Conservation (phyloP, 1,140 invertebrate species). For the Zaprionus ghesquierei region DNA sequence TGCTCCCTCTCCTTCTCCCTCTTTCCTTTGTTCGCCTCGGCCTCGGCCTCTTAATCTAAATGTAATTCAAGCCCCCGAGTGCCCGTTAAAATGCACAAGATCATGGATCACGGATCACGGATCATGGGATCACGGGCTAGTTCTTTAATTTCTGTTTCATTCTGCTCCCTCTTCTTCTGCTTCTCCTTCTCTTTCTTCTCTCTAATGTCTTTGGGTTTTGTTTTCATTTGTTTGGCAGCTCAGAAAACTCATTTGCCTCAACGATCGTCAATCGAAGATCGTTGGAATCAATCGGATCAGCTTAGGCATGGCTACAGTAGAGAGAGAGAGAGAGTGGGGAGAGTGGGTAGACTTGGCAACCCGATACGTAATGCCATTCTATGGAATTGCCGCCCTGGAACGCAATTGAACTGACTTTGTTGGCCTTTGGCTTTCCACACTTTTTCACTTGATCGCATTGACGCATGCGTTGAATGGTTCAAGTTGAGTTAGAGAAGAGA, state of each 20-base stretch:
- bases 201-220: slow-evolving; percentile 15
- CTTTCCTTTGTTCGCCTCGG: slow-evolving; percentile 33
- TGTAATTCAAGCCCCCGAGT: slow-evolving; percentile 49
- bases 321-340: neutral
- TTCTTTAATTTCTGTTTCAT: slow-evolving; percentile 38
- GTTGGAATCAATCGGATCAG: neutral
- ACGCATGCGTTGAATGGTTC: slow-evolving; percentile 15
- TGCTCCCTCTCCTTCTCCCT: neutral
- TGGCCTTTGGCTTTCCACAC: slow-evolving; percentile 45
- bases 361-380: slow-evolving; percentile 33
- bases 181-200: neutral
- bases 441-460: slow-evolving; percentile 31
- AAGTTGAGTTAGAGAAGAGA: neutral
- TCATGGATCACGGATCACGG: slow-evolving; percentile 31
- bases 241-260: slow-evolving; percentile 41
- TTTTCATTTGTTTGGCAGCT: slow-evolving; percentile 36
- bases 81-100: slow-evolving; percentile 9
- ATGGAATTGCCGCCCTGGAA: neutral
- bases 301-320: neutral
- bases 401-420: slow-evolving; percentile 24
- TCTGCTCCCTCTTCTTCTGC: neutral
- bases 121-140: slow-evolving; percentile 26
- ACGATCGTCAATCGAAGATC: slow-evolving; percentile 28
- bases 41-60: slow-evolving; percentile 43
- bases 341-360: neutral